Evolutionary conservation across 2,797 vertebrate genomes (phyloP).

Genomic region (Xerus rutilus): DNA sequence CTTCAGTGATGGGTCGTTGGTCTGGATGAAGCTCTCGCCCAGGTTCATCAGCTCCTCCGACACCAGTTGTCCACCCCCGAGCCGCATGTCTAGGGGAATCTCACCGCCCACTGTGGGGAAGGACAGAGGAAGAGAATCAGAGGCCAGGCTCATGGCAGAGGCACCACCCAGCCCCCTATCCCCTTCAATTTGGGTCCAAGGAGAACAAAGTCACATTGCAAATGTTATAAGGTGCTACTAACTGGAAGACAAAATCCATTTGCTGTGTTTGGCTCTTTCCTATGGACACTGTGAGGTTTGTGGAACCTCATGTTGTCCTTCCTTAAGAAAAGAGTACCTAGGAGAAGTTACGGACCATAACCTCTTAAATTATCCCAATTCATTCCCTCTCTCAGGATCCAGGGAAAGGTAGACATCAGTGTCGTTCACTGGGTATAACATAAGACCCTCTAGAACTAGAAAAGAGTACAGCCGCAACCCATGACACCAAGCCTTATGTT

Average conservation of each 20-base stretch:
- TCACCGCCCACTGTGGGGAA: conserved; percentile 94
- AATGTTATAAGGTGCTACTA: not conserved
- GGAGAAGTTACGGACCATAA: not conserved
- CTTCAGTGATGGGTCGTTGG: conserved; percentile 98
- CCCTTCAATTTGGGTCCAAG: not conserved
- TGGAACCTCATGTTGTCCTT: not conserved
- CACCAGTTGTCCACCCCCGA: conserved; percentile 97
- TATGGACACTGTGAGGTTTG: not conserved
- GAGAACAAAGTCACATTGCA: not conserved
- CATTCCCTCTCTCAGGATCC: not conserved
- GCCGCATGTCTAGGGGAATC: conserved; percentile 96
- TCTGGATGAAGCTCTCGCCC: conserved; percentile 98
- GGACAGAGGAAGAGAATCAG: conserved; percentile 79
- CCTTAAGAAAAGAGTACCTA: conserved; percentile 15
- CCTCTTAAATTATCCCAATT: not conserved
- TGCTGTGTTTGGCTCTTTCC: not conserved
- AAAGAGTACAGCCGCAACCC: not conserved
- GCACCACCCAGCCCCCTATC: not conserved
- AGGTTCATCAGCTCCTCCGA: conserved; percentile 99
- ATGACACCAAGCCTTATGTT: not conserved
- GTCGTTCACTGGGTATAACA: not conserved
- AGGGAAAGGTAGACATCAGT: not conserved
- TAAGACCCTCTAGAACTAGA: not conserved
- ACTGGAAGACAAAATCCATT: not conserved
- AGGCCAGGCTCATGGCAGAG: not conserved